Evolutionary conservation across 1,140 invertebrate genomes (phyloP).

Genomic region (Metopolophium dirhodum): DNA sequence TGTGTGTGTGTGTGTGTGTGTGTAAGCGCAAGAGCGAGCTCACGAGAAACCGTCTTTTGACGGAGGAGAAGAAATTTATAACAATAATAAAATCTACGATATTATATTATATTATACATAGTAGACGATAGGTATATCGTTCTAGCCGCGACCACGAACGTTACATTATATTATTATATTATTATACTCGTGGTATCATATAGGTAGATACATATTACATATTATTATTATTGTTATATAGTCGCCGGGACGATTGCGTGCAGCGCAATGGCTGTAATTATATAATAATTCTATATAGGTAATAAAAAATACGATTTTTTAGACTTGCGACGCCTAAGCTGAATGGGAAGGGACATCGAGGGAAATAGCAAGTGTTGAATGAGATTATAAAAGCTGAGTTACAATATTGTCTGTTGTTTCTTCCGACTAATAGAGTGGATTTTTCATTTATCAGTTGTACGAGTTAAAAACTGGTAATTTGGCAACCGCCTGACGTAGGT

Average conservation of each 20-base stretch:
- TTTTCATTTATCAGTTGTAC: not conserved
- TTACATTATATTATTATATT: not conserved
- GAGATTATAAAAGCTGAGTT: not conserved
- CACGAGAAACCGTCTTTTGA: not conserved
- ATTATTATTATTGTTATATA: not conserved
- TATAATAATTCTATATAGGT: not conserved
- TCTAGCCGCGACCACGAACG: not conserved
- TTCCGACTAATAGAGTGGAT: not conserved
- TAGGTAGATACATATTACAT: not conserved
- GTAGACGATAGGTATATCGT: not conserved
- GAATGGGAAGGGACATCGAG: not conserved
- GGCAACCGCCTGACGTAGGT: not conserved
- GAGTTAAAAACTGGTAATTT: not conserved
- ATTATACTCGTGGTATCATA: not conserved
- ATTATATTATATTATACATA: not conserved
- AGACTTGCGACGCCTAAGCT: not conserved
- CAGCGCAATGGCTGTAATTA: not conserved
- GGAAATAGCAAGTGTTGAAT: too few relatives aligned
- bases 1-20: not conserved
- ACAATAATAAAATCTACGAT: not conserved
- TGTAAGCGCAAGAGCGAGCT: too few relatives aligned
- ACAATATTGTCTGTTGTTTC: not conserved
- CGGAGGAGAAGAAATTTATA: not conserved
- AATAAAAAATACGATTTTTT: not conserved
- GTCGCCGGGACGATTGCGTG: not conserved